phyloP scores from a whole-genome alignment of 2,888 invertebrate genomes.

The Ariolimax columbianus region DNA sequence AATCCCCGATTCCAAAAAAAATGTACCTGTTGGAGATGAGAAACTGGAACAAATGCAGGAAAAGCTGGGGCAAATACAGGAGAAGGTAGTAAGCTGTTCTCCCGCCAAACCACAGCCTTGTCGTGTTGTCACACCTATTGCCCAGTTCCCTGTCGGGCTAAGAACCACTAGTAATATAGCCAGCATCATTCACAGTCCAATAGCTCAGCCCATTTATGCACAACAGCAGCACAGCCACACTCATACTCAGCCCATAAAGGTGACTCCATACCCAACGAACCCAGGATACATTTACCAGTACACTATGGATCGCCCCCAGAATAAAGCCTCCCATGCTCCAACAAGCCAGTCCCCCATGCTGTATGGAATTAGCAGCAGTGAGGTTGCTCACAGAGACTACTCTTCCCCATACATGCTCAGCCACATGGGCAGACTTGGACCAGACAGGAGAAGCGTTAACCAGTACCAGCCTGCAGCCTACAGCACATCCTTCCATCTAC shows the following conservation, averaged over 20 bases:
- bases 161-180: conserved; percentile 44
- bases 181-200: conserved; percentile 43
- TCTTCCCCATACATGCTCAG: conserved; percentile 34
- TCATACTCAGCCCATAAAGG: conserved; percentile 44
- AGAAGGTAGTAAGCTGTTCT: conserved; percentile 15
- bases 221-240: conserved; percentile 30
- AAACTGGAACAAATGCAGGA: not conserved
- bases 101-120: conserved; percentile 46
- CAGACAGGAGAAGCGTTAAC: conserved; percentile 20
- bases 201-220: conserved; percentile 24
- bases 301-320: conserved; percentile 31
- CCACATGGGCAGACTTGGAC: conserved; percentile 34
- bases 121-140: conserved; percentile 48
- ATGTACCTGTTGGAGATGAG: not conserved
- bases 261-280: conserved; percentile 34
- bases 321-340: conserved; percentile 15
- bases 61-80: not conserved
- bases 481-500: conserved; percentile 34
- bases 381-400: not conserved
- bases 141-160: conserved; percentile 41
- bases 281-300: conserved; percentile 45
- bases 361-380: conserved; percentile 34
- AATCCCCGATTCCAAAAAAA: conserved; percentile 23
- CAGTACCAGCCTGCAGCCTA: conserved; percentile 34
- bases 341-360: conserved; percentile 32